Base-by-base conservation (phyloP, 2,888 invertebrate species). In the Tricholauxania praeusta region DNA sequence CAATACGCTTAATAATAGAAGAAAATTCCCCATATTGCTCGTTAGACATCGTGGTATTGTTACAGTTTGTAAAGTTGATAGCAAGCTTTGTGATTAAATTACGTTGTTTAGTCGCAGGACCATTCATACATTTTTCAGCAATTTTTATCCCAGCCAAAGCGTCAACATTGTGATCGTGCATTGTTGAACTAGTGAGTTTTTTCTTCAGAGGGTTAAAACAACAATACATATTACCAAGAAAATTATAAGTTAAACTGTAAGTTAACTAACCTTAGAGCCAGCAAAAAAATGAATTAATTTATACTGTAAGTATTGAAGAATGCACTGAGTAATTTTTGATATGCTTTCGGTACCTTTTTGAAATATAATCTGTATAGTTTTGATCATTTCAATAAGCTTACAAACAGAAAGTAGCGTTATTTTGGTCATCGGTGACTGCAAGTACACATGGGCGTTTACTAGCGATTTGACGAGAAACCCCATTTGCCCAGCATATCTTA, bases 351-450 rank as follows among this genome's bases (percentile, higher is more conserved):
- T 90, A 83, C 95, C 91, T 53, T 92, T 89, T 71, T 91, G 90
- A 79, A 94, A 93, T 15, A 91, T 91, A 77, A 91, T 90, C 82
- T 93, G 92, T 76, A 97, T 89, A 48, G 92, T 90, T 88, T 96
- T 95, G 52, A 96, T 87, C 75, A 95, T 89, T 86, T 97, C 96
- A 71, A 96, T 90, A 32, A 96, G 89, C 81, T 93, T 92, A 87
- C 96, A 96, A 66, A 97, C 88, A 4, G 91, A 89, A 76, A 93
- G 89, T 14, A 96, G 90, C 53, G 92, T 91, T 51, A 91, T 91
- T 84, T 94, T 94, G 0, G 93, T 91, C 89, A 98, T 91, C 5
- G 96, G 94, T 80, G 92, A 90, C 39, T 92, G 91, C 65, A 95
- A 89, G 17, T 91, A 89, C 12, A 92, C 89, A 84, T 94, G 93